Percentiles rank a stretch among this genome's conserved stretches.
Conservation (phyloP, 2,888 invertebrate genomes). For the Trissolcus brochymenae region DNA sequence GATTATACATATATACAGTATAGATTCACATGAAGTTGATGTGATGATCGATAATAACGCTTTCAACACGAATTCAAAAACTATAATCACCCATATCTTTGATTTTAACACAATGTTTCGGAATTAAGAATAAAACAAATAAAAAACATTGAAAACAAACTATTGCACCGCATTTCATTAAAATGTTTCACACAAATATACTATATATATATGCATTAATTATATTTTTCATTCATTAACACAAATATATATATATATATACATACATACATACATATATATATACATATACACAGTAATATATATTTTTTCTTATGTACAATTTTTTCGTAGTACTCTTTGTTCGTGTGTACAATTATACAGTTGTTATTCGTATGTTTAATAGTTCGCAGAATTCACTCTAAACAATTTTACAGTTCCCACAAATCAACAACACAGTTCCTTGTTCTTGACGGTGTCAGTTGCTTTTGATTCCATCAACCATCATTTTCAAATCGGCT, state of each 20-base stretch:
- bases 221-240: constrained; percentile 24
- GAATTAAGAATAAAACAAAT: neutral
- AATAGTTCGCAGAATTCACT: constrained; percentile 45
- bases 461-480: constrained; percentile 53
- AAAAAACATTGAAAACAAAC: constrained; percentile 37
- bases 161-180: constrained; percentile 39
- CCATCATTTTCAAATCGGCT: constrained; percentile 67
- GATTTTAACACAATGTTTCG: constrained; percentile 5
- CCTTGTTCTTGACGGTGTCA: constrained; percentile 5
- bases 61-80: constrained; percentile 44
- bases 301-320: too few species aligned
- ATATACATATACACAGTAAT: constrained; percentile 31
- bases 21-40: constrained; percentile 45
- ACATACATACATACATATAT: constrained; percentile 27
- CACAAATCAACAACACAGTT: constrained; percentile 37
- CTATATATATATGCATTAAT: constrained; percentile 24
- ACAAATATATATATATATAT: constrained; percentile 21
- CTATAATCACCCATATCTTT: constrained; percentile 33
- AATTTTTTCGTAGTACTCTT: constrained; percentile 41
- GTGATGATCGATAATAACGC: constrained; percentile 43
- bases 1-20: constrained; percentile 51
- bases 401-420: constrained; percentile 42
- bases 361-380: constrained; percentile 42
- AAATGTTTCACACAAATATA: constrained; percentile 30
- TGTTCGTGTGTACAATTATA: constrained; percentile 51